Conservation (phyloP, 2,888 invertebrate species). For the Scotopteryx bipunctaria region DNA sequence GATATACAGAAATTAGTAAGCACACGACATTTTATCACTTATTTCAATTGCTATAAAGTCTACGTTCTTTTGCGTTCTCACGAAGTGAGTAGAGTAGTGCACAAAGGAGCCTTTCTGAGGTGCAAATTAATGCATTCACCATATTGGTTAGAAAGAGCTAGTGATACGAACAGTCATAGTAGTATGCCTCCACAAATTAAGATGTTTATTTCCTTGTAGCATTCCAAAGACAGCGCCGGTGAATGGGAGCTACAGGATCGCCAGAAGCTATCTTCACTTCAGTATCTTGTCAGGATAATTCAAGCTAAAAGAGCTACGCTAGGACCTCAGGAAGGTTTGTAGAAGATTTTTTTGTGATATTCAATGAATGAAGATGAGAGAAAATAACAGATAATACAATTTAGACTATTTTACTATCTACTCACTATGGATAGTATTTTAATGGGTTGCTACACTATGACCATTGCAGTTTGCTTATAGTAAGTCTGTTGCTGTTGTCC, state of each 20-base stretch:
- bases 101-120: too few relatives aligned
- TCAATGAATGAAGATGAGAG: too few relatives aligned
- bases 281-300: slow-evolving; percentile 90
- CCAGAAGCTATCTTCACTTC: slow-evolving; percentile 92
- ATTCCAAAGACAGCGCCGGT: slow-evolving; percentile 93
- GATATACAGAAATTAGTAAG: slow-evolving; percentile 90
- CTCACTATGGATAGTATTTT: too few relatives aligned
- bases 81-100: too few relatives aligned
- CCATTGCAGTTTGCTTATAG: too few relatives aligned
- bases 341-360: neutral
- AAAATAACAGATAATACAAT: too few relatives aligned
- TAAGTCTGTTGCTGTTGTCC: too few relatives aligned
- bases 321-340: slow-evolving; percentile 71
- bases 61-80: too few relatives aligned
- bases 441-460: too few relatives aligned
- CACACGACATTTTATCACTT: slow-evolving; percentile 20
- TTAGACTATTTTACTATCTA: too few relatives aligned
- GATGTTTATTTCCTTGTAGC: slow-evolving; percentile 54
- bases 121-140: too few relatives aligned
- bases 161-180: neutral
- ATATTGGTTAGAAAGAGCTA: too few relatives aligned
- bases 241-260: slow-evolving; percentile 92
- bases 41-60: neutral
- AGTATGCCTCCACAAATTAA: neutral
- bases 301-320: slow-evolving; percentile 83